A percentile compares a stretch with the other conserved stretches of the same genome.
phyloP scores from a whole-genome alignment of 2,797 vertebrate species.

The Silurus aristotelis region DNA sequence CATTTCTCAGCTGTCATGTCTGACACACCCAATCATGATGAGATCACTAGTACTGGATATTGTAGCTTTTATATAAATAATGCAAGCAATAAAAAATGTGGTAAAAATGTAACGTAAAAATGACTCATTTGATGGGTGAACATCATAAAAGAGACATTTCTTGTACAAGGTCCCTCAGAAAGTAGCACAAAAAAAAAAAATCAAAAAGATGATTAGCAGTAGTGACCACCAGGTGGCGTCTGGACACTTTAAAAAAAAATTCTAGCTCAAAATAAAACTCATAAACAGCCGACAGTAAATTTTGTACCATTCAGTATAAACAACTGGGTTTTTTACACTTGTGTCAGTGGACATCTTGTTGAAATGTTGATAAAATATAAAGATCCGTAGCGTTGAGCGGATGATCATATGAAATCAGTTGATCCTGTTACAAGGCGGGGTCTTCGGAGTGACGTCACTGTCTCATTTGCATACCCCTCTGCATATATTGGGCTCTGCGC shows the following conservation, averaged over 20 bases:
- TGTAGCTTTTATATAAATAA: background rate
- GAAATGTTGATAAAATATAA: background rate
- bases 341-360: background rate
- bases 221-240: slow-evolving; percentile 37
- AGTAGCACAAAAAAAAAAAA: background rate
- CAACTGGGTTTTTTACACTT: background rate
- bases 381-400: background rate
- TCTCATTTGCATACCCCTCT: slow-evolving; percentile 73
- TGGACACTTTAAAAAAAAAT: background rate
- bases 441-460: slow-evolving; percentile 67
- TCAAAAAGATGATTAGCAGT: background rate
- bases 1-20: slow-evolving; percentile 71
- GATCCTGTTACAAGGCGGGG: background rate
- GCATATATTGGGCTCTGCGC: slow-evolving; percentile 61
- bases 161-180: background rate
- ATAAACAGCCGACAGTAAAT: background rate
- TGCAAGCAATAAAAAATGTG: background rate
- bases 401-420: slow-evolving; percentile 6
- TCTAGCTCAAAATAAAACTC: background rate
- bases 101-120: background rate
- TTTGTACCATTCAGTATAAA: background rate
- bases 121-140: background rate
- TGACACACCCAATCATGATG: slow-evolving; percentile 73
- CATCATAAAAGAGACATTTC: background rate
- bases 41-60: slow-evolving; percentile 61